A percentile compares a stretch with the other conserved stretches of the same genome.
Evolutionary conservation across 2,797 vertebrate genomes (phyloP).

Genomic region (Cichlasoma orientale): DNA sequence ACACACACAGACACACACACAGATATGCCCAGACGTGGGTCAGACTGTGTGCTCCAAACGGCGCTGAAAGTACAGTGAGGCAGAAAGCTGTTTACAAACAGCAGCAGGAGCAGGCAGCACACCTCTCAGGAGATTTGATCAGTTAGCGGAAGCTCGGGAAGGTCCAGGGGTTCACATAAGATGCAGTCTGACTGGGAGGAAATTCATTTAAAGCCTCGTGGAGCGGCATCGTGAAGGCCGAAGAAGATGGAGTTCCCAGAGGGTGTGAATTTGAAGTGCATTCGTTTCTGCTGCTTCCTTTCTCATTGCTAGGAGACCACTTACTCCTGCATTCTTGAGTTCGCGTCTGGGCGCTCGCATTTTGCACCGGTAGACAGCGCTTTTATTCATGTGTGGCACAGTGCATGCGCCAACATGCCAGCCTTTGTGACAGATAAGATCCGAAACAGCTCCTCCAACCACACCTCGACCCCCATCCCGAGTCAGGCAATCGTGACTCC

Average conservation of each 20-base stretch:
- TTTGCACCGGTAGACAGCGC: not conserved
- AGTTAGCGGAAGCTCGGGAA: constrained; percentile 1
- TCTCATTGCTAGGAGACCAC: not conserved
- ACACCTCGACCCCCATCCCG: constrained; percentile 28
- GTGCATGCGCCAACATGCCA: constrained; percentile 27
- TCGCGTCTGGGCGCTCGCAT: not conserved
- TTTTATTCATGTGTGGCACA: not conserved
- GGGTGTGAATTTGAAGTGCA: not conserved
- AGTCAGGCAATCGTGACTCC: constrained; percentile 38
- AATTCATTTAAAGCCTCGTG: not conserved
- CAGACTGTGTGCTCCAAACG: not conserved
- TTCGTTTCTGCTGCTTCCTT: not conserved
- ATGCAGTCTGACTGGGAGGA: not conserved
- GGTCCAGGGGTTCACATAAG: not conserved
- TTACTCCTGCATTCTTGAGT: not conserved
- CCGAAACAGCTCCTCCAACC: not conserved
- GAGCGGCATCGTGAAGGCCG: not conserved
- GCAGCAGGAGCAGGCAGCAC: constrained; percentile 1
- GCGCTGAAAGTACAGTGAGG: not conserved
- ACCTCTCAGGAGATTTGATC: constrained; percentile 54
- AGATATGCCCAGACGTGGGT: not conserved
- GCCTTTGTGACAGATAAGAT: constrained; percentile 33
- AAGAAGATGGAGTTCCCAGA: not conserved
- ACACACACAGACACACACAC: not conserved
- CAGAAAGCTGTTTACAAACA: constrained; percentile 21